phyloP scores from a whole-genome alignment of 2,797 vertebrate genomes.

The Macrochelys suwanniensis region DNA sequence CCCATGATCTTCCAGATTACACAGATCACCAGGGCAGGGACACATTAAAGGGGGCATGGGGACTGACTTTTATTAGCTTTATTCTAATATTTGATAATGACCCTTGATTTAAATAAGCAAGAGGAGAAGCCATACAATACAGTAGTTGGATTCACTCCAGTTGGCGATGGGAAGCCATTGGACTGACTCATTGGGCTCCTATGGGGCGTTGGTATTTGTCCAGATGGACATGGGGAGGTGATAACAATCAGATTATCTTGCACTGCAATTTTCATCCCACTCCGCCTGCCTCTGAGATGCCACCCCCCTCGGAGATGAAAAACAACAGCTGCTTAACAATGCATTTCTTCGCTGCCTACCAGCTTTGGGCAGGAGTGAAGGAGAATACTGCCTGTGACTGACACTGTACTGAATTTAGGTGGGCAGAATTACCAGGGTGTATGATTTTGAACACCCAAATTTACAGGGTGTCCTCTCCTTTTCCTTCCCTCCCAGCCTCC shows the following conservation, averaged over 20 bases:
- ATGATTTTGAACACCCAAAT: background rate
- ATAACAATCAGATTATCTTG: conserved; percentile 54
- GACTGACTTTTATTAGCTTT: conserved; percentile 37
- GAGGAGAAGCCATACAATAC: conserved; percentile 20
- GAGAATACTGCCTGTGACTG: background rate
- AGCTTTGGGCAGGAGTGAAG: background rate
- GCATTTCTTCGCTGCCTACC: background rate
- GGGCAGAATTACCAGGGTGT: background rate
- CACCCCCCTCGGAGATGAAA: conserved; percentile 47
- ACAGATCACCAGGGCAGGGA: conserved; percentile 38
- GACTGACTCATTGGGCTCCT: conserved; percentile 74
- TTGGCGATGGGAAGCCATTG: conserved; percentile 74
- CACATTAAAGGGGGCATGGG: conserved; percentile 35
- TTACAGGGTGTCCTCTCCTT: background rate
- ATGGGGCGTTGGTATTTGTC: conserved; percentile 63
- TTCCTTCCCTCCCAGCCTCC: background rate
- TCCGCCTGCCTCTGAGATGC: conserved; percentile 49
- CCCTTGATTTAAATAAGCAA: conserved; percentile 38
- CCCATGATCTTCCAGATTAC: conserved; percentile 30
- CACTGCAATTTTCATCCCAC: conserved; percentile 30
- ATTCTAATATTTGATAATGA: conserved; percentile 50
- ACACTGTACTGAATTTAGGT: background rate
- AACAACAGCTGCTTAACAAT: background rate
- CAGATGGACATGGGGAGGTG: conserved; percentile 66
- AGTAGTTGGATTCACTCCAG: conserved; percentile 68